Evolutionary conservation across 92 coral and sea anemone species (phyloP), one percentile per base, ranked within the genome.

Genomic region (Zoanthus solanderi): DNA sequence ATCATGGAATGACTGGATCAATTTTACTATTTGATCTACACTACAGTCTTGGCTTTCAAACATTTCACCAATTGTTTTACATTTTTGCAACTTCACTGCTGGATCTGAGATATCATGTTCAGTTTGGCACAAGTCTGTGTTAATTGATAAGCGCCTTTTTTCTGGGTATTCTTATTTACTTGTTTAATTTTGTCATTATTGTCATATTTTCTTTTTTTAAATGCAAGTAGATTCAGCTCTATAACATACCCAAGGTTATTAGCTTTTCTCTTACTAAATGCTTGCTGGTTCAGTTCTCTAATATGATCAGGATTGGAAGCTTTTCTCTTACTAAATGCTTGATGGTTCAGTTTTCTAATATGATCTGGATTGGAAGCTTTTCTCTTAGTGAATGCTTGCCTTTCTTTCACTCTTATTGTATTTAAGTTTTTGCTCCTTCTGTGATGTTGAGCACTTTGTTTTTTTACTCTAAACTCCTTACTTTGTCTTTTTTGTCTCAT

Each of bases 401-500:
- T 71, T 30, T 30, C 75, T 30, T 23, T 18, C 15, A 29, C 75
- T 71, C 34, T 12, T 72, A 71, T 71, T 79, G 46, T 34, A 16
- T 72, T 37, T 16, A 34, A 46, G 45, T 14, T 71, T 71, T 14
- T 29, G n/a, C n/a, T 34, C 75, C 46, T 71, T 71, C 72, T 90
- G 63, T 71, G 12, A 32, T 84, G 88, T 79, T 61, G 75, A 86
- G 87, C 90, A 52, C 29, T 76, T 14, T 83, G 60, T 28, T 90
- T 76, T 76, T 90, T 73, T 31, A 71, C 72, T 87, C 90, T 87
- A 68, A 60, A 76, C 54, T 77, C 79, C 32, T 69, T 69, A 76
- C 56, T 85, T 84, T 69, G 53, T 14, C 79, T 84, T 86, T 72
- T 88, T 54, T 54, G 75, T 82, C 45, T 81, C 60, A 88, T 88